Base-by-base conservation (phyloP, 2,113 vertebrate genomes). In the Tachuris rubrigastra region DNA sequence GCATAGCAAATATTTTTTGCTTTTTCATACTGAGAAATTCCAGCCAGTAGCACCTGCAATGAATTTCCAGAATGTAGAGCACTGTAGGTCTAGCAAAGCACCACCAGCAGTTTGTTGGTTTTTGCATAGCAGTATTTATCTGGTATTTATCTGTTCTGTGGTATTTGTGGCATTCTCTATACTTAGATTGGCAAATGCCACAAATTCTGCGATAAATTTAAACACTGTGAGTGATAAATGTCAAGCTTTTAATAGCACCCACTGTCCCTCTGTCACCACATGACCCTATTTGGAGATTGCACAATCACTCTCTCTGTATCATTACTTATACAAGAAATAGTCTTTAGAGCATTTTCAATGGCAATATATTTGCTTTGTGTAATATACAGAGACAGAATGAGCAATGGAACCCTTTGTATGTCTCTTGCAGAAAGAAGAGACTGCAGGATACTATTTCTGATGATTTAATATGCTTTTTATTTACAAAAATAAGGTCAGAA, bases 231-330 rank as follows among this genome's bases (percentile, higher is more conserved):
- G 85, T 95, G 96, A 96, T 95, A 97, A 97, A 97, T 94, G 93
- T 94, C 96, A 97, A 90, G 89, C 94, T 97, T 95, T 97, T 96
- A 96, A 97, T 97, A 97, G 96, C 75, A 69, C 41, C 65, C 49
- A 69, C 90, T 84, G 73, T 85, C 66, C 87, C 69, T 58, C 71
- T 90, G 52, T 91, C 65, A 94, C 91, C 16, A n/a, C 82, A 95
- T 23, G 2, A 87, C 95, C 96, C 65, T 96, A 94, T 96, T 94
- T 95, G 94, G 96, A 86, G 65, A 83, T 10, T 87, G 55, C 52
- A 79, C 59, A 92, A 58, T 95, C 83, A 85, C 46, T 42, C 35
- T 60, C 73, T 87, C 50, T 88, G 20, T 39, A 27, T 46, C 60
- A 62, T 52, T 75, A 33, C 44, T 78, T 90, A 56, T 10, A 52